Evolutionary conservation across 2,888 invertebrate genomes (phyloP).

Genomic region (Synergus japonicus): DNA sequence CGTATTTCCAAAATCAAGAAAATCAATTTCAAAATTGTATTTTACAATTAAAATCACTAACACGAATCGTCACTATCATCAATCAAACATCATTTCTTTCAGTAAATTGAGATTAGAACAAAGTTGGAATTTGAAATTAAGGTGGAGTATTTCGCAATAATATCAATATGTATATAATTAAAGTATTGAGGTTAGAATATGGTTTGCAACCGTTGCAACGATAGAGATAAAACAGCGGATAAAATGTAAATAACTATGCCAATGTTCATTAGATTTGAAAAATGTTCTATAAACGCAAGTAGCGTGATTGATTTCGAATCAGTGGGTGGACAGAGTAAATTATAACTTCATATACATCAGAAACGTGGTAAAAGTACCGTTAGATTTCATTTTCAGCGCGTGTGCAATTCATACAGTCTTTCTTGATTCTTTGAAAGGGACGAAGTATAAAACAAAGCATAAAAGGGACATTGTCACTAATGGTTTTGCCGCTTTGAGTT

Average conservation of each 20-base stretch:
- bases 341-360: not conserved
- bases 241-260: not conserved
- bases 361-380: conserved; percentile 1
- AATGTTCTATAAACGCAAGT: not conserved
- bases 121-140: not conserved
- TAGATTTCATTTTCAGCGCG: not conserved
- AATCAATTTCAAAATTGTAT: not conserved
- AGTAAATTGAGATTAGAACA: not conserved
- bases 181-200: conserved; percentile 6
- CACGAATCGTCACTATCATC: not conserved
- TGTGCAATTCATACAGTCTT: not conserved
- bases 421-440: conserved; percentile 11
- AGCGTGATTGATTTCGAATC: not conserved
- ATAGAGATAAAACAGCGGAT: not conserved
- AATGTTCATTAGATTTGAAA: not conserved
- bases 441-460: not conserved
- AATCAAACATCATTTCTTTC: not conserved
- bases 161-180: too few species aligned
- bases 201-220: not conserved
- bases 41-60: not conserved
- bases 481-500: conserved; percentile 20
- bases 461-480: conserved; percentile 30
- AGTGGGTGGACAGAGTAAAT: conserved; percentile 2
- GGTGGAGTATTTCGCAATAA: not conserved
- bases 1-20: conserved; percentile 8